Conservation (phyloP, 2,888 invertebrate species). For the Microctonus brassicae region DNA sequence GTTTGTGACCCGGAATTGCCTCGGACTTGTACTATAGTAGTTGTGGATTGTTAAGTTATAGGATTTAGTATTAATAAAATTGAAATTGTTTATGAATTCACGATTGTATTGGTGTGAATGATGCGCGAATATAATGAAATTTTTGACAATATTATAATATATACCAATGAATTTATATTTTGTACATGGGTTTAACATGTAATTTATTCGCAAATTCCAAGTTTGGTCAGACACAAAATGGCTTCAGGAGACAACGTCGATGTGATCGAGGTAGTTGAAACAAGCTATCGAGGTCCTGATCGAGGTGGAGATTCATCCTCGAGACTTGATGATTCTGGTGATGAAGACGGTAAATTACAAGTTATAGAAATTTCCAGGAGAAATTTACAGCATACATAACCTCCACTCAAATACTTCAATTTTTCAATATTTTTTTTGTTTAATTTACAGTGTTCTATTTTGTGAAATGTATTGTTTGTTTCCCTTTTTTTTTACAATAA, state of each 20-base stretch:
- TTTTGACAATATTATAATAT: neutral
- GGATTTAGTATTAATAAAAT: slow-evolving; percentile 15
- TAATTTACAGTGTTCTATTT: too few species aligned
- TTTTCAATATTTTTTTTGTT: neutral
- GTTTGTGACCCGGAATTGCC: slow-evolving; percentile 44
- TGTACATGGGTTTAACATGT: slow-evolving; percentile 27
- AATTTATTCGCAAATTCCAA: slow-evolving; percentile 16
- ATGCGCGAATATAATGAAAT: neutral
- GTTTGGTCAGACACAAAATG: slow-evolving; percentile 72
- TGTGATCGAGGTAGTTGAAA: slow-evolving; percentile 83
- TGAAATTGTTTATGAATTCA: neutral
- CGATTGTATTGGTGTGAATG: neutral
- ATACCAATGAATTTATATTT: neutral
- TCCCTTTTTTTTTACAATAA: too few species aligned
- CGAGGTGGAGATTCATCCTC: slow-evolving; percentile 72
- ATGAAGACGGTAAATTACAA: slow-evolving; percentile 73
- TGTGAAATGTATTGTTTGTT: too few species aligned
- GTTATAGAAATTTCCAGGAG: slow-evolving; percentile 13
- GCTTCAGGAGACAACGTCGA: slow-evolving; percentile 87
- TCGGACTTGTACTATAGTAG: too few species aligned
- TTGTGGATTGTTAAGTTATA: too few species aligned
- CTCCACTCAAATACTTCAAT: neutral
- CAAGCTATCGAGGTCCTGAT: slow-evolving; percentile 68
- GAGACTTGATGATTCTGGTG: slow-evolving; percentile 73
- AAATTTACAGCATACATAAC: slow-evolving; percentile 36